phyloP scores from a whole-genome alignment of 2,113 vertebrate genomes.

The Hylia prasina region DNA sequence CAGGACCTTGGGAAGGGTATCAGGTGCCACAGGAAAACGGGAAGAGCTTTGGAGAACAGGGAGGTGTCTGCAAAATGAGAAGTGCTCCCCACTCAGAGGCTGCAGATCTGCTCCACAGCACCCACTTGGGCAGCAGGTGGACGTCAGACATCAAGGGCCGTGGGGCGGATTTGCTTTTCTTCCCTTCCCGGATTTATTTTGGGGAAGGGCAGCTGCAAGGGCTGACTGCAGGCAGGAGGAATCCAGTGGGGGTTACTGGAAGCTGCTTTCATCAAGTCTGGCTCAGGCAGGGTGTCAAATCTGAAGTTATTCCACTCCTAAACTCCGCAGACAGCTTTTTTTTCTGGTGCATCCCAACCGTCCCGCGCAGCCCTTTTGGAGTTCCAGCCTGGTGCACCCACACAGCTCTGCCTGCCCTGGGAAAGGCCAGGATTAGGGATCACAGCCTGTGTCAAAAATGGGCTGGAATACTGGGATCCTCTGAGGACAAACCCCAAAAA shows the following conservation, averaged over 20 bases:
- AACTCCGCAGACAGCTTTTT: neutral
- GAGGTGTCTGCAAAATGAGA: constrained; percentile 32
- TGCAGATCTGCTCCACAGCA: neutral
- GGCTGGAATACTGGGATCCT: neutral
- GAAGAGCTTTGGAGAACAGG: neutral
- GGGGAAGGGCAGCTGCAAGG: neutral
- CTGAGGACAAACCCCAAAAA: neutral
- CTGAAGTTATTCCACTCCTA: neutral
- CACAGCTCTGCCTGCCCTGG: neutral
- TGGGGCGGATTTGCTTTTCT: neutral
- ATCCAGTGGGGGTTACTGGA: neutral
- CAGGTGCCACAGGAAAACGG: constrained; percentile 11
- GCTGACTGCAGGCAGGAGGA: neutral
- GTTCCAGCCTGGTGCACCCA: neutral
- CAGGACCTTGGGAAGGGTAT: neutral
- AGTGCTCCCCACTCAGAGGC: constrained; percentile 3
- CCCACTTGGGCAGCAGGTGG: constrained; percentile 23
- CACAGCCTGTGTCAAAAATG: neutral
- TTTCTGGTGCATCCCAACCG: neutral
- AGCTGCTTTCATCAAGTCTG: neutral
- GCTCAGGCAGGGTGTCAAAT: neutral
- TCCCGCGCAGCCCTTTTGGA: neutral
- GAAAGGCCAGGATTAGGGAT: neutral
- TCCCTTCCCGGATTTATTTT: neutral
- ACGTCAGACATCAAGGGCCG: neutral